Evolutionary conservation across 2,797 vertebrate genomes (phyloP).

Genomic region (Mus minutoides): DNA sequence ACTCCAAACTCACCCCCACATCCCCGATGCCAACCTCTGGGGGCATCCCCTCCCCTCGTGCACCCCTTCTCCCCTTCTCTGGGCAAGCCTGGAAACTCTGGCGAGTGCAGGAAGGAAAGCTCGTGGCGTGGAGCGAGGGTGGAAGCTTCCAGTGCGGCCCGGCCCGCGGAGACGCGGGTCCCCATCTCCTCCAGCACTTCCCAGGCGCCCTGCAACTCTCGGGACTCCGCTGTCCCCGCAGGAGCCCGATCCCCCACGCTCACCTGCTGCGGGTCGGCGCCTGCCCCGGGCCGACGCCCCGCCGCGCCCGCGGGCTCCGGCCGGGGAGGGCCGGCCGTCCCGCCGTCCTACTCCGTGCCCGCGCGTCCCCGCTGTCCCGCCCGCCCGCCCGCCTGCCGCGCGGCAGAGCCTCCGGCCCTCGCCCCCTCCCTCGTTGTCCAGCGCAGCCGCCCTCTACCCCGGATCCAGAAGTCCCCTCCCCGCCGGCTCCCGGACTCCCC

Average conservation of each 20-base stretch:
- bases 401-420: conserved; percentile 67
- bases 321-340: conserved; percentile 60
- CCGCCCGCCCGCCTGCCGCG: conserved; percentile 69
- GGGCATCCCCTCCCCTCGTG: conserved; percentile 53
- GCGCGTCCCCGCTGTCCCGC: conserved; percentile 70
- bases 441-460: conserved; percentile 87
- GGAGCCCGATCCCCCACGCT: conserved; percentile 27
- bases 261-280: conserved; percentile 69
- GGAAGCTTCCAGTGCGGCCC: background rate
- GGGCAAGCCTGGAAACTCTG: conserved; percentile 27
- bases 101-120: conserved; percentile 32
- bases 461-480: conserved; percentile 86
- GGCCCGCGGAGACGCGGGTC: background rate
- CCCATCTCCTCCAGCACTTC: background rate
- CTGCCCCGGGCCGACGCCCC: conserved; percentile 47
- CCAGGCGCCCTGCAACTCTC: background rate
- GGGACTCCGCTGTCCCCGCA: background rate
- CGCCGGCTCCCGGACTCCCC: conserved; percentile 80
- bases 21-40: background rate
- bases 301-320: conserved; percentile 71
- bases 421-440: conserved; percentile 81
- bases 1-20: conserved; percentile 36
- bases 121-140: background rate
- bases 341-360: conserved; percentile 47
- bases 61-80: background rate